Evolutionary conservation across 2,888 invertebrate species (phyloP).

Genomic region (Zygogramma bicolorata): DNA sequence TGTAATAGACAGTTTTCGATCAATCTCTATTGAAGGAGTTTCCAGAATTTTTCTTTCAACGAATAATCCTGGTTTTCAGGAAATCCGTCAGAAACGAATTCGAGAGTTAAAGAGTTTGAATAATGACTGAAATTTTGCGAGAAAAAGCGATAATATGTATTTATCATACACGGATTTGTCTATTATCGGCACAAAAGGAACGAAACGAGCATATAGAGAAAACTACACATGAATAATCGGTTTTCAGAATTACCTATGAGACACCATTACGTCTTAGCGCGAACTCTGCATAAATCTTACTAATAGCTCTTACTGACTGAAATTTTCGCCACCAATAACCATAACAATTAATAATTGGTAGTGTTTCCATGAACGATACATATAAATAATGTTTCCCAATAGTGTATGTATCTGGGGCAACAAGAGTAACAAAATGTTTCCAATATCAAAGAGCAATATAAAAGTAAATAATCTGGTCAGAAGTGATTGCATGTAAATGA

Average conservation of each 20-base stretch:
- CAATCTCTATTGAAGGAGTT: no score
- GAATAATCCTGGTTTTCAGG: no score
- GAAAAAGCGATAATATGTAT: no score
- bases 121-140: no score
- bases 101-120: no score
- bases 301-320: background rate
- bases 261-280: background rate
- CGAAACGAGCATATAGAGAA: no score
- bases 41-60: no score
- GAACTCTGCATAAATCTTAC: background rate
- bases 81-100: no score
- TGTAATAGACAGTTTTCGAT: no score
- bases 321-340: background rate
- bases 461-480: slow-evolving; percentile 16
- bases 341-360: background rate
- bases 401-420: slow-evolving; percentile 15
- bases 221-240: background rate
- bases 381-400: slow-evolving; percentile 8
- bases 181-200: no score
- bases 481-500: slow-evolving; percentile 21
- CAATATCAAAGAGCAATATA: slow-evolving; percentile 18
- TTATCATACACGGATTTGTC: no score
- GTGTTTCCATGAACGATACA: slow-evolving; percentile 9
- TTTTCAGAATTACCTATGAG: background rate
- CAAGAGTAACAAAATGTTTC: slow-evolving; percentile 10